Base-by-base conservation (phyloP, 2,113 vertebrate species). In the Hyaena hyaena region DNA sequence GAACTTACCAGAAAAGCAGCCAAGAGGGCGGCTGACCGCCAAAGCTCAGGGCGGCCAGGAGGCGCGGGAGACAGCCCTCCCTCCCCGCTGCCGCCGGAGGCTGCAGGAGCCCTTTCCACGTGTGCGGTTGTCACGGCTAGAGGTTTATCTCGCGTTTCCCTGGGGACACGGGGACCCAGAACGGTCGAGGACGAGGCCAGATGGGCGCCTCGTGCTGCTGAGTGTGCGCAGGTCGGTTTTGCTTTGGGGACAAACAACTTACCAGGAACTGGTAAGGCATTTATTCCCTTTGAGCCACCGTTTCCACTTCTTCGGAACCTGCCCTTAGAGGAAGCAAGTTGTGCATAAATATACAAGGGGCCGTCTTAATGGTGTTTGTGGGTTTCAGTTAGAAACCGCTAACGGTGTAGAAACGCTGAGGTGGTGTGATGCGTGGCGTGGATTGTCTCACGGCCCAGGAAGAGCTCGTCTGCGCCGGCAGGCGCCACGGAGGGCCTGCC, bases 51-150 rank as follows among this genome's bases (percentile, higher is more conserved):
- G 68, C 11, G 21, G 39, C 74, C 31, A 50, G n/a, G 61, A 66
- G 24, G 43, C n/a, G 21, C 53, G 15, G 50, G 55, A 55, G 35
- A 33, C n/a, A 26, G 33, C 84, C 74, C 26, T 55, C 10, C 10
- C 4, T 35, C 50, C 61, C 6, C 10, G 35, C 65, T 17, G 19
- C n/a, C 5, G 0, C 65, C 1, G 4, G 43, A 12, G n/a, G 17
- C 66, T n/a, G 10, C 3, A 0, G 14, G 66, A 63, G 45, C 43
- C 16, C 0, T 2, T 55, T 48, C 55, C 53, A 10, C 23, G 7
- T 3, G 2, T 2, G 31, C 11, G 4, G 2, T n/a, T 58, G 55
- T 35, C 21, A n/a, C 8, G 55, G 12, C 28, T 65, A 5, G 28
- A 33, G 11, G 9, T 33, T n/a, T 15, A 39, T 43, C 24, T 61